Conservation (phyloP, 2,797 vertebrate genomes). For the Pseudochirops cupreus region DNA sequence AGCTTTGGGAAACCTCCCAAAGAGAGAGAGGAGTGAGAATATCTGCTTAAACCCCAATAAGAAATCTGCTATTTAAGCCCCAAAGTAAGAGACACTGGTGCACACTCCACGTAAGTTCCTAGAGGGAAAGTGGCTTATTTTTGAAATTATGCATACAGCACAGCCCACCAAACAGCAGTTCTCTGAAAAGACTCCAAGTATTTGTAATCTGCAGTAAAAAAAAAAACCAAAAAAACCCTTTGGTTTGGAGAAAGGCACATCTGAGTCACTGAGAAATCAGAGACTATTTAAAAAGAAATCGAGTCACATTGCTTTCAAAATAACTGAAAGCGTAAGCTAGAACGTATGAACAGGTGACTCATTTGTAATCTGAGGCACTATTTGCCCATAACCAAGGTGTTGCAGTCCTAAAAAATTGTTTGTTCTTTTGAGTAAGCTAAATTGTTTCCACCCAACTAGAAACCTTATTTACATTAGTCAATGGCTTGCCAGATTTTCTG, state of each 20-base stretch:
- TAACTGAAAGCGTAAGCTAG: neutral
- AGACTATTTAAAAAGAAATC: neutral
- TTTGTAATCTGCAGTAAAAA: neutral
- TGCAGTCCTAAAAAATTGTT: neutral
- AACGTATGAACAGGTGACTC: neutral
- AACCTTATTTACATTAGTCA: neutral
- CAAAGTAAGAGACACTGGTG: neutral
- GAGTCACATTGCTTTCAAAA: neutral
- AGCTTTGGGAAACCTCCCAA: neutral
- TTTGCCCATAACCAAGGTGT: neutral
- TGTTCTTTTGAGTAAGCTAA: neutral
- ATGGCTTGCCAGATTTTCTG: neutral
- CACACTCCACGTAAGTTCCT: neutral
- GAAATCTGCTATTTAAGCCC: neutral
- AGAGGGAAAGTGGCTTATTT: neutral
- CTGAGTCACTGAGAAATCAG: neutral
- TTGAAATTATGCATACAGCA: neutral
- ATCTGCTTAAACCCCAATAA: slow-evolving; percentile 24
- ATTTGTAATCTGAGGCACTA: neutral
- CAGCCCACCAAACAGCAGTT: neutral
- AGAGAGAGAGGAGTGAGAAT: slow-evolving; percentile 3
- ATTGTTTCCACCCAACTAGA: neutral
- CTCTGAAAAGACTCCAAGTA: neutral
- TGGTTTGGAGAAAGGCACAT: neutral
- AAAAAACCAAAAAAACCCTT: neutral